phyloP scores from a whole-genome alignment of 2,797 vertebrate genomes.

The Jordanella pulchra region DNA sequence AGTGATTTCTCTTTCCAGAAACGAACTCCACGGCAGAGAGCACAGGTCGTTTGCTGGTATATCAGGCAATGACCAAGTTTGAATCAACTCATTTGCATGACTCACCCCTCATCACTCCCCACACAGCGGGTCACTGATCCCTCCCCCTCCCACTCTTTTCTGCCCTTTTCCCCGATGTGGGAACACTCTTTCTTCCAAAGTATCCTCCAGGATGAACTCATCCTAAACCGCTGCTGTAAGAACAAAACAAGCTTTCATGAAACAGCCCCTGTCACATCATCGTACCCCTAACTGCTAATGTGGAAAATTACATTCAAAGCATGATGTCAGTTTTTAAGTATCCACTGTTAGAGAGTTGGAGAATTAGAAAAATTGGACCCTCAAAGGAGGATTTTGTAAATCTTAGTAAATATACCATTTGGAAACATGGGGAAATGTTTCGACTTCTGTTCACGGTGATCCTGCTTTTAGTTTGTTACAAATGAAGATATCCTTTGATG shows the following conservation, averaged over 20 bases:
- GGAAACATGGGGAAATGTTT: neutral
- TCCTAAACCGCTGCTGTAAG: constrained; percentile 49
- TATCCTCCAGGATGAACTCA: constrained; percentile 74
- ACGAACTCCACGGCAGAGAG: constrained; percentile 34
- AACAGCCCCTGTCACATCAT: constrained; percentile 50
- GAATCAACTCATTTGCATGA: constrained; percentile 68
- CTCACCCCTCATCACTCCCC: constrained; percentile 42
- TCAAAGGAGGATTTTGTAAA: constrained; percentile 22
- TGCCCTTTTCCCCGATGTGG: constrained; percentile 46
- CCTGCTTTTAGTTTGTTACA: neutral
- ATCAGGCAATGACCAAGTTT: constrained; percentile 44
- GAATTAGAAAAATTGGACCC: constrained; percentile 28
- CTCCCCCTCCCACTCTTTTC: constrained; percentile 11
- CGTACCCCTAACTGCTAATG: constrained; percentile 31
- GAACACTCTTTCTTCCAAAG: constrained; percentile 70
- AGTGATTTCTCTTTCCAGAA: constrained; percentile 43
- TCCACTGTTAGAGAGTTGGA: constrained; percentile 17
- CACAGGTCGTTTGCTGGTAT: constrained; percentile 33
- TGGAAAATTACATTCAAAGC: constrained; percentile 55
- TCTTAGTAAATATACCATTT: neutral
- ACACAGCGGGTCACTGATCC: constrained; percentile 28
- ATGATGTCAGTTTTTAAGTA: constrained; percentile 29
- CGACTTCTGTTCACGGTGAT: too few species aligned
- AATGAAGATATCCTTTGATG: constrained; percentile 1
- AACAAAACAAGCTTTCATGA: constrained; percentile 75